These are phyloP conservation scores for Syrphus vitripennis DNA, from an alignment of 2,888 invertebrate species.

Conservation along the genomic window DNA sequence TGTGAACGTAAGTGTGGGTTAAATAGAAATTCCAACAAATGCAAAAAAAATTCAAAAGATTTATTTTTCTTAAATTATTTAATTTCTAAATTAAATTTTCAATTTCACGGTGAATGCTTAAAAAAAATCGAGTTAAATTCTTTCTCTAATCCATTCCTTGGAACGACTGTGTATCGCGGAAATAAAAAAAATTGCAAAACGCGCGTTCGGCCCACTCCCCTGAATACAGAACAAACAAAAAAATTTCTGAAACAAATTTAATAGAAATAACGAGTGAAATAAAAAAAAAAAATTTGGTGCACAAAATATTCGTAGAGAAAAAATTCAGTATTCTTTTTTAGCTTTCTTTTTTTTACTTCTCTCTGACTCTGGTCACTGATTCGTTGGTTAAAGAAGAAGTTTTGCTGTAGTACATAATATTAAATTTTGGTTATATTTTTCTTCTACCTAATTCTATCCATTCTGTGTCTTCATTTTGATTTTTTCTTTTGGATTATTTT, in stretches of 20 bases:
- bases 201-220: constrained; percentile 12
- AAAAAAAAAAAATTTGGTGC: constrained; percentile 30
- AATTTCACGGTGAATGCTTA: not conserved
- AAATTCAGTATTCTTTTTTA: constrained; percentile 49
- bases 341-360: constrained; percentile 57
- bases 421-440: constrained; percentile 41
- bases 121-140: not conserved
- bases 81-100: constrained; percentile 22
- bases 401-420: constrained; percentile 13
- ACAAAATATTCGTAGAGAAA: constrained; percentile 47
- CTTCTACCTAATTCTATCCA: constrained; percentile 18
- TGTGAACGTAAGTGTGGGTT: constrained; percentile 44
- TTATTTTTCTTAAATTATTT: not conserved
- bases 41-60: constrained; percentile 3
- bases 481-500: constrained; percentile 3
- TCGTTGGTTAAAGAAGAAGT: constrained; percentile 19
- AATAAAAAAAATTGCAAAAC: constrained; percentile 17
- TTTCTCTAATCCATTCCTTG: constrained; percentile 16
- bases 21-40: constrained; percentile 18
- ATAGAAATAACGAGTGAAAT: constrained; percentile 12
- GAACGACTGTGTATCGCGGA: constrained; percentile 18
- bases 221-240: constrained; percentile 8
- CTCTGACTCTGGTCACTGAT: constrained; percentile 35
- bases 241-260: not conserved
- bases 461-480: not conserved